Conservation (phyloP, 2,888 invertebrate genomes). For the Tetanocera ferruginea region DNA sequence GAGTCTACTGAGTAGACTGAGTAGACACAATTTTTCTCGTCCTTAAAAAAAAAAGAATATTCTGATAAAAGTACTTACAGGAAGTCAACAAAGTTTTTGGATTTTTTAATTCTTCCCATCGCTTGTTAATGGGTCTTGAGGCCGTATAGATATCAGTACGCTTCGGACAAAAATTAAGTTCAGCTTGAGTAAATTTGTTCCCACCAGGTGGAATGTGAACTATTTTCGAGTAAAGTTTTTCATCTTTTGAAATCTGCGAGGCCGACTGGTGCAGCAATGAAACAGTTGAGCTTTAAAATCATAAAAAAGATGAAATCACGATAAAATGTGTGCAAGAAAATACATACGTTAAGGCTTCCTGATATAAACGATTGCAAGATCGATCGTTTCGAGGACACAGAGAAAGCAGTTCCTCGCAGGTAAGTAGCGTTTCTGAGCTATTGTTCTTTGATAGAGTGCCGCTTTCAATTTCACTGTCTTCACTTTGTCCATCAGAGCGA, state of each 20-base stretch:
- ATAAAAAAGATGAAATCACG: too few species aligned
- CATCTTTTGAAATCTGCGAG: constrained; percentile 29
- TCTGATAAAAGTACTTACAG: not conserved
- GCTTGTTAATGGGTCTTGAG: constrained; percentile 58
- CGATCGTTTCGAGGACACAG: constrained; percentile 81
- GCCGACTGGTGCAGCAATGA: constrained; percentile 43
- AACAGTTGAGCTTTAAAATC: constrained; percentile 48
- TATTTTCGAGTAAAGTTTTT: not conserved
- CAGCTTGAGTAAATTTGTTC: constrained; percentile 39
- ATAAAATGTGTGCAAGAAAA: constrained; percentile 6
- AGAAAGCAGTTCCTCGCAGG: constrained; percentile 76
- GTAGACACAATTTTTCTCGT: too few species aligned
- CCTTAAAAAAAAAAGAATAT: too few species aligned
- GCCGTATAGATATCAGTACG: constrained; percentile 67
- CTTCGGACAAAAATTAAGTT: constrained; percentile 61
- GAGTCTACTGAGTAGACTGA: too few species aligned
- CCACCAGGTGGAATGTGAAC: not conserved
- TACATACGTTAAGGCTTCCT: constrained; percentile 71
- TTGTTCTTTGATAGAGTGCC: constrained; percentile 46
- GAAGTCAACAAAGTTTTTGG: constrained; percentile 21
- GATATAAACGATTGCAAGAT: constrained; percentile 78
- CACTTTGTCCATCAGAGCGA: constrained; percentile 34
- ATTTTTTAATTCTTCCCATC: constrained; percentile 42
- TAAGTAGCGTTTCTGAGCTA: constrained; percentile 66
- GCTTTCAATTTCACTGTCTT: not conserved